phyloP scores from a whole-genome alignment of 2,888 invertebrate genomes.

The Apeira syringaria region DNA sequence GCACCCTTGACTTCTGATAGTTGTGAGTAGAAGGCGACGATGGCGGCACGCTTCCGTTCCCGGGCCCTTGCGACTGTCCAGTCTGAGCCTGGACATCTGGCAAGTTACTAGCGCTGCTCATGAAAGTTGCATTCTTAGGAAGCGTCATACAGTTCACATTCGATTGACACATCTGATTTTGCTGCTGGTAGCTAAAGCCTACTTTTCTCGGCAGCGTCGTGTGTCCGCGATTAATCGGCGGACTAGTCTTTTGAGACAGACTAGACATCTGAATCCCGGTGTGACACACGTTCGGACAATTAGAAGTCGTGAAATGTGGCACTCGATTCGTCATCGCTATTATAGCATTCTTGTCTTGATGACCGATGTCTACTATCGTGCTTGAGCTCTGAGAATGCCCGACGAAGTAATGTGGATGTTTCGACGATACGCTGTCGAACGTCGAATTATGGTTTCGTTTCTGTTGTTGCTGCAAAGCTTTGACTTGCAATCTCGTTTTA shows the following conservation, averaged over 20 bases:
- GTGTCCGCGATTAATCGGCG: constrained; percentile 69
- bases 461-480: constrained; percentile 88
- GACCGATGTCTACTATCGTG: constrained; percentile 93
- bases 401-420: constrained; percentile 91
- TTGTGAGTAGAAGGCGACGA: constrained; percentile 72
- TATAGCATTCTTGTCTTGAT: constrained; percentile 85
- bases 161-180: constrained; percentile 72
- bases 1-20: constrained; percentile 85
- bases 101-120: constrained; percentile 69
- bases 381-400: constrained; percentile 91
- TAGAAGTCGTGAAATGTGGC: constrained; percentile 73
- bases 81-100: constrained; percentile 80
- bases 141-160: constrained; percentile 80
- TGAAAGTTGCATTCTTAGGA: constrained; percentile 83
- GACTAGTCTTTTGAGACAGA: constrained; percentile 70
- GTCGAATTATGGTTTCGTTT: constrained; percentile 85
- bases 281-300: constrained; percentile 83
- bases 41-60: constrained; percentile 50
- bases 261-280: constrained; percentile 84
- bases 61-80: constrained; percentile 67
- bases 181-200: constrained; percentile 71
- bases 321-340: constrained; percentile 78
- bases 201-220: constrained; percentile 78
- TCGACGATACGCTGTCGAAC: constrained; percentile 84
- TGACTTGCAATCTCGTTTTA: constrained; percentile 91